Percentiles rank a stretch among this genome's conserved stretches.
phyloP scores from a whole-genome alignment of 2,797 vertebrate species.

The Oryzias sinensis region DNA sequence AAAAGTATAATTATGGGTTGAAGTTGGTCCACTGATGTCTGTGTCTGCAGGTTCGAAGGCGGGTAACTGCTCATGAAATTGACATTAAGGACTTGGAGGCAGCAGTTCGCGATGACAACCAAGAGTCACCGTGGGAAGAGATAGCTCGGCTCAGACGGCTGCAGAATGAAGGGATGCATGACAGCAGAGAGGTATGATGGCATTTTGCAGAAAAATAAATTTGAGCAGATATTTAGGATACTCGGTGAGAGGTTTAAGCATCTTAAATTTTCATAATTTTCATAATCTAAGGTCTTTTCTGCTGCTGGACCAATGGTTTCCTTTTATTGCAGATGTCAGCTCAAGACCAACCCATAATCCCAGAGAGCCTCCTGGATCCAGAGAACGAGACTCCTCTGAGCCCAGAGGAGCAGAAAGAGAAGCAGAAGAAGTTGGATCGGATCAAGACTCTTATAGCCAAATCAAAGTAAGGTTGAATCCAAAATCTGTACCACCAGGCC shows the following conservation, averaged over 20 bases:
- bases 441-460: conserved; percentile 97
- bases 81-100: conserved; percentile 94
- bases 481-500: too few relatives aligned
- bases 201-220: background rate
- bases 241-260: too few relatives aligned
- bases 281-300: too few relatives aligned
- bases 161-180: conserved; percentile 82
- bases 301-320: background rate
- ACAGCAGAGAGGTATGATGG: conserved; percentile 82
- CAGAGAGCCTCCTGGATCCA: conserved; percentile 86
- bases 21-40: background rate
- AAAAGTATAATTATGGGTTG: too few relatives aligned
- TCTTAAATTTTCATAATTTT: too few relatives aligned
- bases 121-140: conserved; percentile 90
- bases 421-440: conserved; percentile 93
- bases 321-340: conserved; percentile 78
- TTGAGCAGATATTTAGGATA: too few relatives aligned
- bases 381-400: conserved; percentile 85
- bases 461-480: conserved; percentile 82
- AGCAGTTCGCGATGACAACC: conserved; percentile 83
- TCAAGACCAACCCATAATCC: conserved; percentile 89
- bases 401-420: conserved; percentile 91
- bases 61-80: conserved; percentile 91
- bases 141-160: conserved; percentile 88
- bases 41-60: conserved; percentile 81